Base-by-base conservation (phyloP, 2,888 invertebrate genomes). In the Caenorhabditis virilis region DNA sequence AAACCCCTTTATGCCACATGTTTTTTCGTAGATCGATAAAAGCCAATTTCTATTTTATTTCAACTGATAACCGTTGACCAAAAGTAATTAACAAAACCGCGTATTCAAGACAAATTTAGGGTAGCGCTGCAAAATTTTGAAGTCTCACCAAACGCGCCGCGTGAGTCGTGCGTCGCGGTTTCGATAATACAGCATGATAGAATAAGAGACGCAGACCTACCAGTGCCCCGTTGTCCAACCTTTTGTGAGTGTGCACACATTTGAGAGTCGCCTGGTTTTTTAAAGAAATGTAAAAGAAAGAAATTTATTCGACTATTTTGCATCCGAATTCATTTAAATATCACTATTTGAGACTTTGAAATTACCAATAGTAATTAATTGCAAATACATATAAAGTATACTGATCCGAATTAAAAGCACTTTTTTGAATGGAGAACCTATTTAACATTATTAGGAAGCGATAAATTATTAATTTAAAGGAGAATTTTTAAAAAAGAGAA, bases 31-130 rank as follows among this genome's bases (percentile, higher is more conserved):
- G n/a, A n/a, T n/a, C n/a, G n/a, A n/a, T n/a, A n/a, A n/a, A n/a
- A n/a, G n/a, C n/a, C n/a, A n/a, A n/a, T n/a, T n/a, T n/a, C n/a
- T n/a, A n/a, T n/a, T n/a, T n/a, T n/a, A n/a, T n/a, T n/a, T n/a
- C n/a, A n/a, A n/a, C n/a, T n/a, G n/a, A n/a, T n/a, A n/a, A n/a
- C n/a, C n/a, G n/a, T n/a, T n/a, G n/a, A n/a, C n/a, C n/a, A n/a
- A n/a, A n/a, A n/a, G n/a, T n/a, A n/a, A n/a, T n/a, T n/a, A n/a
- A n/a, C n/a, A n/a, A n/a, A n/a, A n/a, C n/a, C n/a, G n/a, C 15
- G 18, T 20, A 38, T 48, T 48, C 48, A 25, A 49, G 20, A 38
- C 13, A 38, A 18, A 23, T n/a, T n/a, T n/a, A n/a, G n/a, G 27
- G 2, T 20, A 27, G 38, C 39, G 18, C 23, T 7, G 50, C 26